Evolutionary conservation across 2,113 vertebrate genomes (phyloP).

Genomic region (Scomber japonicus): DNA sequence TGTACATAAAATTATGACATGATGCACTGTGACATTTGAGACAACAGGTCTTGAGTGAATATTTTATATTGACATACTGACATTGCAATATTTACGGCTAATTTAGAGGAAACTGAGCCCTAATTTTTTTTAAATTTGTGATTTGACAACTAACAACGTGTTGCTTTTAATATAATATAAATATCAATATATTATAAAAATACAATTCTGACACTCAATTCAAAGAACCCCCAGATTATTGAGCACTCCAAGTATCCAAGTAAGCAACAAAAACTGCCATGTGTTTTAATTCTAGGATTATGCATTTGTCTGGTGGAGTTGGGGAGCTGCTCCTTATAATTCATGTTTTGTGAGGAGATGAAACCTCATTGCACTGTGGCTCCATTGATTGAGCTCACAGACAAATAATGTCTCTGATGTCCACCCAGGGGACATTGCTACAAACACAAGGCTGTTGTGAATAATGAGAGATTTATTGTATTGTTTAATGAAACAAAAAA

Average conservation of each 20-base stretch:
- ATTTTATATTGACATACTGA: no score
- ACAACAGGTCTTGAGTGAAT: no score
- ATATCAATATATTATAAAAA: neutral
- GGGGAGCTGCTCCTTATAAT: conserved; percentile 1
- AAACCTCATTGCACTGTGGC: neutral
- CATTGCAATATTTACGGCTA: no score
- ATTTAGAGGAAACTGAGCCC: no score
- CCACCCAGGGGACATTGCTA: neutral
- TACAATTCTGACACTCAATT: neutral
- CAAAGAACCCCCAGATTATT: neutral
- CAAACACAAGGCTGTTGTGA: neutral
- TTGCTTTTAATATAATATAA: no score
- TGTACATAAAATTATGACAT: no score
- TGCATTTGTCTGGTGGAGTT: conserved; percentile 19
- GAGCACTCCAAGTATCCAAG: neutral
- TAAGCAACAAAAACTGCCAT: conserved; percentile 8
- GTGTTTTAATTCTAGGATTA: conserved; percentile 27
- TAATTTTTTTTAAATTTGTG: no score
- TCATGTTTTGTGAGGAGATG: neutral
- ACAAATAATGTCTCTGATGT: conserved; percentile 28
- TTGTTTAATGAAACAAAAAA: neutral
- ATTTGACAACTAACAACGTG: no score
- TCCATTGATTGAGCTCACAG: conserved; percentile 19
- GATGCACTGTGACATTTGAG: no score
- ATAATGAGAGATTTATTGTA: neutral